Evolutionary conservation across 1,140 invertebrate genomes (phyloP).

Genomic region (Dryas iulia): DNA sequence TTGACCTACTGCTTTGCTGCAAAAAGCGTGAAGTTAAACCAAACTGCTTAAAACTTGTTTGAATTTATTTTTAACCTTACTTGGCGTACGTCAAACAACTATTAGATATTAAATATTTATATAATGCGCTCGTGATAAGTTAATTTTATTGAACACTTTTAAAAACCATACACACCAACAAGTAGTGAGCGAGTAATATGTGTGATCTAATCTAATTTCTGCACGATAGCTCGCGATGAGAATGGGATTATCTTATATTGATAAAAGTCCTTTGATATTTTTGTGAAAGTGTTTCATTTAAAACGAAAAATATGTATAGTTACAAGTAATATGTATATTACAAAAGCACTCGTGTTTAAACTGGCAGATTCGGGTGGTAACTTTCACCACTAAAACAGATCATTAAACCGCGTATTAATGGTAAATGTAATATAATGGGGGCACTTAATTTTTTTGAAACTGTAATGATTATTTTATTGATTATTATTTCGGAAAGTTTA

Average conservation of each 20-base stretch:
- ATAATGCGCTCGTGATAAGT: neutral
- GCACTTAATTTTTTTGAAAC: neutral
- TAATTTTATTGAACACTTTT: neutral
- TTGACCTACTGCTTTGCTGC: too few relatives aligned
- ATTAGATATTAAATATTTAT: neutral
- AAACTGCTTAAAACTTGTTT: neutral
- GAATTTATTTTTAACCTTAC: neutral
- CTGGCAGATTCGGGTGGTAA: neutral
- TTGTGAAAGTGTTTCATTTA: neutral
- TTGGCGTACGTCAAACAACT: neutral
- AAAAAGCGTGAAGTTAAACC: too few relatives aligned
- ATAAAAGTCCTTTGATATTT: neutral
- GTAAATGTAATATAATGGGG: neutral
- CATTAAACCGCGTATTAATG: neutral
- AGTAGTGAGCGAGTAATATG: neutral
- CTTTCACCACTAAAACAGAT: neutral
- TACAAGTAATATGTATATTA: neutral
- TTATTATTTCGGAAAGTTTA: neutral
- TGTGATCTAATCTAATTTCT: constrained; percentile 2
- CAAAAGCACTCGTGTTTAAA: neutral
- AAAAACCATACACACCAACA: neutral
- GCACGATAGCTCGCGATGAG: neutral
- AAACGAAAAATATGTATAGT: neutral
- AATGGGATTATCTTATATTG: neutral
- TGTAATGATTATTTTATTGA: neutral